phyloP scores from a whole-genome alignment of 1,140 invertebrate genomes.

The Ridgeia piscesae region DNA sequence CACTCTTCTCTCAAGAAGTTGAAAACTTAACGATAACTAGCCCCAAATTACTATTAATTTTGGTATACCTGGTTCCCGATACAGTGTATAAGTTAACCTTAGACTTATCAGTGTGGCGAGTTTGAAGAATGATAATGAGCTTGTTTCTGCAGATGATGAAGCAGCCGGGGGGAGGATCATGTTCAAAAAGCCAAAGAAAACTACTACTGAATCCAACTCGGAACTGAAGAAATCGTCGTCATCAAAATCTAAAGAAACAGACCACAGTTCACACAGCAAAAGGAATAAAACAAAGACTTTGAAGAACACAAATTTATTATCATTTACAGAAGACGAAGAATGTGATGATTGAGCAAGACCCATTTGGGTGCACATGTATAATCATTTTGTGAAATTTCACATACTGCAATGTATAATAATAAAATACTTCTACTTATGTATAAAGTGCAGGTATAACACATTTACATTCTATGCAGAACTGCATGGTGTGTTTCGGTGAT shows the following conservation, averaged over 20 bases:
- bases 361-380: neutral
- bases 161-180: slow-evolving; percentile 1
- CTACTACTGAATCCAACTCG: neutral
- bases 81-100: too few relatives aligned
- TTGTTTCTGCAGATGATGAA: slow-evolving; percentile 11
- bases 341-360: neutral
- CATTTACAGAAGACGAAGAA: slow-evolving; percentile 20
- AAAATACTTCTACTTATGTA: too few relatives aligned
- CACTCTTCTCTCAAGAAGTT: too few relatives aligned
- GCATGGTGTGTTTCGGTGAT: neutral
- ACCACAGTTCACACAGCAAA: neutral
- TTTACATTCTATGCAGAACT: neutral
- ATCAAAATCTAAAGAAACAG: neutral
- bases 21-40: too few relatives aligned
- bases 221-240: neutral
- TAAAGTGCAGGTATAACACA: neutral
- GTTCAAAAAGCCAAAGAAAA: slow-evolving; percentile 24
- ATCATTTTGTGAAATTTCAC: neutral
- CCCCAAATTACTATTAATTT: too few relatives aligned
- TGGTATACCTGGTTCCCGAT: too few relatives aligned
- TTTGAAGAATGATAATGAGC: neutral
- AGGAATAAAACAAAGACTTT: slow-evolving; percentile 12
- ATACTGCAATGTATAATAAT: too few relatives aligned
- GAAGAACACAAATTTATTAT: slow-evolving; percentile 20
- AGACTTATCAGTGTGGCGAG: neutral